Conservation (phyloP, 2,888 invertebrate genomes). For the Amphipoea lucens region DNA sequence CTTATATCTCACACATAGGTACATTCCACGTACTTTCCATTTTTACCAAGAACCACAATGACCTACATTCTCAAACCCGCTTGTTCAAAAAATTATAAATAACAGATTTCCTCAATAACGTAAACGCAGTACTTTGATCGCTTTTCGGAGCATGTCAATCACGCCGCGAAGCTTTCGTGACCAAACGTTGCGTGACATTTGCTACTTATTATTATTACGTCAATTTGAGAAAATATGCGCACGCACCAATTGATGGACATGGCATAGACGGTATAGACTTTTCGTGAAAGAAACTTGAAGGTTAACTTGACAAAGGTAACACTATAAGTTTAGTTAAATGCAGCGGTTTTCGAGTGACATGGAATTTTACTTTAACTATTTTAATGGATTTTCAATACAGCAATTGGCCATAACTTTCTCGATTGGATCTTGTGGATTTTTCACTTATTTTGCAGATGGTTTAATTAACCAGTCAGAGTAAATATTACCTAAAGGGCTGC, state of each 20-base stretch:
- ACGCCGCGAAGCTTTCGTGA: slow-evolving; percentile 53
- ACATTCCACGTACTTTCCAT: slow-evolving; percentile 48
- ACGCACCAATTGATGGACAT: slow-evolving; percentile 42
- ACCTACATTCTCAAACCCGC: slow-evolving; percentile 47
- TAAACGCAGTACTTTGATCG: slow-evolving; percentile 46
- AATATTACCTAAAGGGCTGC: not conserved
- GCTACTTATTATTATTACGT: slow-evolving; percentile 59
- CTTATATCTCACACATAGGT: slow-evolving; percentile 16
- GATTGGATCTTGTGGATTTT: not conserved
- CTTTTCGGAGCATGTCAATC: slow-evolving; percentile 57
- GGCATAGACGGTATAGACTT: slow-evolving; percentile 14
- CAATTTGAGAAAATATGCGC: slow-evolving; percentile 57
- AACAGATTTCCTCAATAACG: slow-evolving; percentile 59
- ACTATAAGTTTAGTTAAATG: slow-evolving; percentile 21
- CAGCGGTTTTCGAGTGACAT: not conserved
- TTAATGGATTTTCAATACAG: not conserved
- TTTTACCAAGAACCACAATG: slow-evolving; percentile 26
- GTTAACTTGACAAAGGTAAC: slow-evolving; percentile 12
- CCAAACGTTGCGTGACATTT: slow-evolving; percentile 57
- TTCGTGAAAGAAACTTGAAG: slow-evolving; percentile 34
- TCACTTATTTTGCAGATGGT: not conserved
- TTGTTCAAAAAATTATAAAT: slow-evolving; percentile 55
- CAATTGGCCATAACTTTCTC: not conserved
- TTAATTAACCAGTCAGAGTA: not conserved
- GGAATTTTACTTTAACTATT: slow-evolving; percentile 8